Base-by-base conservation (phyloP, 2,888 invertebrate species). In the Pimpla rufipes region DNA sequence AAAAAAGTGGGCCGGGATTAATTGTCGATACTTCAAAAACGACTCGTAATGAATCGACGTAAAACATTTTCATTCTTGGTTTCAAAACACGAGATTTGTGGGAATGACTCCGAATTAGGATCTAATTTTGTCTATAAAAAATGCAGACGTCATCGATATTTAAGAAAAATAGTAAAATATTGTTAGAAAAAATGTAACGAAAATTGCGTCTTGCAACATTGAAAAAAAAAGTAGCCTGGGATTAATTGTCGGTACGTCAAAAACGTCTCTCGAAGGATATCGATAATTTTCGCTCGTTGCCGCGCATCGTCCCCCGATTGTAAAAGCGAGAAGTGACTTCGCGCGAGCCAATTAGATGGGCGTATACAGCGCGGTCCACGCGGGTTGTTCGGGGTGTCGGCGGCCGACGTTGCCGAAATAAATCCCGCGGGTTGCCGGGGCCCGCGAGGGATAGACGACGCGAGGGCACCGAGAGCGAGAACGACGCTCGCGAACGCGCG, bases 281-380 rank as follows among this genome's bases (percentile, higher is more conserved):
- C 70, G 75, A 66, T 75, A 52, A 71, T 76, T 79, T 74, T 50
- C 70, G 45, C 52, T 64, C 62, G 81, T 79, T 70, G 64, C 23
- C 52, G 52, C 6, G 3, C 3, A 5, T 29, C 29, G 29, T 29
- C 23, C 67, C n/a, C 64, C 74, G 23, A 62, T 18, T 18, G 18
- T 10, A 62, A 78, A 85, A 82, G 82, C 67, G 84, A 80, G 83
- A 81, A 81, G 75, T 81, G 55, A 75, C 68, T 83, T 73, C 83
- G 86, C 81, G 76, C 85, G 83, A 87, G 87, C 87, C 89, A 89
- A 89, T 89, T 89, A 89, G 85, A 88, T 89, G 89, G 89, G 89
- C 89, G 88, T 89, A 81, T 83, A 81, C 74, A 37, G 5, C 42
- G 42, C 16, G 57, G 37, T 16, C 35, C 3, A 18, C 18, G 62